These are phyloP conservation scores for Harpalus rufipes DNA, from an alignment of 2,888 invertebrate genomes.

Conservation along the genomic window DNA sequence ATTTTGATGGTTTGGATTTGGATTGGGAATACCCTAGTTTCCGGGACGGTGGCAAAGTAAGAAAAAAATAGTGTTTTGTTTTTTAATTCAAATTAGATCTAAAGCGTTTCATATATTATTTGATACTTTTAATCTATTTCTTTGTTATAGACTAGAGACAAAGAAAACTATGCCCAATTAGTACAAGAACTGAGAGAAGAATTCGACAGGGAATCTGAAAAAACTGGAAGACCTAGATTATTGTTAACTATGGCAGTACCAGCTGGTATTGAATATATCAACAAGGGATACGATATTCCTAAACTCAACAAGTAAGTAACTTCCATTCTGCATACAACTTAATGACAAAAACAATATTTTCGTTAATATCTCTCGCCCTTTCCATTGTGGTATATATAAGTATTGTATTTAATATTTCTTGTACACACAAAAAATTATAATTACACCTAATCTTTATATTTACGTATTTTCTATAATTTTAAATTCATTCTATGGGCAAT, in stretches of 20 bases:
- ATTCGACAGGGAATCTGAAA: constrained; percentile 91
- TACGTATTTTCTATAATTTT: too few species aligned
- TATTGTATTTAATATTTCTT: too few species aligned
- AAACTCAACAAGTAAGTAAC: constrained; percentile 87
- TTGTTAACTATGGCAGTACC: constrained; percentile 96
- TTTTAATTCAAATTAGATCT: neutral
- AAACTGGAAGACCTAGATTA: constrained; percentile 88
- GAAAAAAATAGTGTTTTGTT: neutral
- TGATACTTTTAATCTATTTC: constrained; percentile 11
- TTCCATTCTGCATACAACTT: constrained; percentile 34
- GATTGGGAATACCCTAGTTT: constrained; percentile 95
- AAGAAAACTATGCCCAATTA: constrained; percentile 91
- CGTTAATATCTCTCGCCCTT: too few species aligned
- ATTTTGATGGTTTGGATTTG: constrained; percentile 95
- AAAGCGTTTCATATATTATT: too few species aligned
- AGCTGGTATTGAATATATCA: constrained; percentile 94
- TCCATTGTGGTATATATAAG: too few species aligned
- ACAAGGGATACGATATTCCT: constrained; percentile 95
- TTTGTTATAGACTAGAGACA: constrained; percentile 82
- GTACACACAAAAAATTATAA: too few species aligned
- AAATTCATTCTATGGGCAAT: too few species aligned
- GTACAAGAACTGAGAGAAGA: constrained; percentile 94
- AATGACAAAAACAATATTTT: neutral
- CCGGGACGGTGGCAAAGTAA: constrained; percentile 85
- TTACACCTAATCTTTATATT: too few species aligned